Conservation (phyloP, 2,888 invertebrate genomes). For the Cheilosia pagana region DNA sequence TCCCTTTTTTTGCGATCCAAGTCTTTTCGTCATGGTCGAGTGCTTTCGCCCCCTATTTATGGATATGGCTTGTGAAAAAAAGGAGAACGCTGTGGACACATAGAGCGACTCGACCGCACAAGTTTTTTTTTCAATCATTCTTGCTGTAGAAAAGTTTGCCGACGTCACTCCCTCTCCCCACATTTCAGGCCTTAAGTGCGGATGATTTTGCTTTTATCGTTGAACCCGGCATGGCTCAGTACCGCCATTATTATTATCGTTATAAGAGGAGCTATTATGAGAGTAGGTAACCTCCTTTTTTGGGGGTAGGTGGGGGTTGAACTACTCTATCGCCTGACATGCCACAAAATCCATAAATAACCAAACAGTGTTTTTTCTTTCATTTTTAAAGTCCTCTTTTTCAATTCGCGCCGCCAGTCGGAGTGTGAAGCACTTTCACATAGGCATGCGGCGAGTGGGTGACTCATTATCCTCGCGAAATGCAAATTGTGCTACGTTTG, state of each 20-base stretch:
- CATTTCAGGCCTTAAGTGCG: slow-evolving; percentile 39
- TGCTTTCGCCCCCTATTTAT: slow-evolving; percentile 13
- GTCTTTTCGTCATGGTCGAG: slow-evolving; percentile 34
- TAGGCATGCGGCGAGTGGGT: slow-evolving; percentile 1
- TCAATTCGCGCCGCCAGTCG: slow-evolving; percentile 40
- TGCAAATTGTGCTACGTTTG: slow-evolving; percentile 26
- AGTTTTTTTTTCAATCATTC: slow-evolving; percentile 34
- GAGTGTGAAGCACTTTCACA: slow-evolving; percentile 21
- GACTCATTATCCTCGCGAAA: slow-evolving; percentile 54
- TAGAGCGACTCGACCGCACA: slow-evolving; percentile 34
- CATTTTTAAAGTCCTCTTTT: slow-evolving; percentile 30
- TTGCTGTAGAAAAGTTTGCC: slow-evolving; percentile 21
- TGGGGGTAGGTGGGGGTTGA: slow-evolving; percentile 3
- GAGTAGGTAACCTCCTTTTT: neutral
- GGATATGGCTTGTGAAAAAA: slow-evolving; percentile 11
- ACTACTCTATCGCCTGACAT: slow-evolving; percentile 16
- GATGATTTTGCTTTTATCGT: slow-evolving; percentile 55
- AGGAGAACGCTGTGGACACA: neutral
- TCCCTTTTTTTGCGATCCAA: slow-evolving; percentile 19
- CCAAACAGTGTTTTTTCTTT: neutral
- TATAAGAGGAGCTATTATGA: slow-evolving; percentile 11
- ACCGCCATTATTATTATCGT: slow-evolving; percentile 32
- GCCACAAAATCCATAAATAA: slow-evolving; percentile 52
- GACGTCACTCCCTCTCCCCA: slow-evolving; percentile 35
- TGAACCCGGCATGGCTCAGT: slow-evolving; percentile 25